phyloP scores from a whole-genome alignment of 1,140 invertebrate genomes.

The Amphibalanus amphitrite region DNA sequence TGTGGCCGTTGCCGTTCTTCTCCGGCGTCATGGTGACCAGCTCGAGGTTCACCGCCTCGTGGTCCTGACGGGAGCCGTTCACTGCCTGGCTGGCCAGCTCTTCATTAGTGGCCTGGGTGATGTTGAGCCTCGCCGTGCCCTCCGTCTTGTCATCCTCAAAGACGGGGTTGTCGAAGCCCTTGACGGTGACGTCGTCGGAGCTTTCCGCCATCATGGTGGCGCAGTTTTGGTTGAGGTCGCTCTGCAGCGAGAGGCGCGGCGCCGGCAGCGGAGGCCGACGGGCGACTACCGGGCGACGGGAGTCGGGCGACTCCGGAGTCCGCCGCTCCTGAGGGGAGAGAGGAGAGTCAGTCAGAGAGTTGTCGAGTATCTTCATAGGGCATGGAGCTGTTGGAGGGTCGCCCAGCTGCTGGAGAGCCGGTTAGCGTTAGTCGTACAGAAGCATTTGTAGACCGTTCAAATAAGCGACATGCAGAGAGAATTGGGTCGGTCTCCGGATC shows the following conservation, averaged over 20 bases:
- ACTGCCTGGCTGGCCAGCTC: neutral
- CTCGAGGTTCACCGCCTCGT: neutral
- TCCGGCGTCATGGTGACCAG: neutral
- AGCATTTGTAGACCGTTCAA: too few relatives aligned
- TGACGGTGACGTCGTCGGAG: neutral
- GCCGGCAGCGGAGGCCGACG: neutral
- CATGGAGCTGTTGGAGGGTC: too few relatives aligned
- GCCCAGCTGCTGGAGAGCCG: too few relatives aligned
- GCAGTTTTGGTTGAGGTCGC: neutral
- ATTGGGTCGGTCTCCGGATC: too few relatives aligned
- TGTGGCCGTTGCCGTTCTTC: constrained; percentile 1
- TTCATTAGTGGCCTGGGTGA: neutral
- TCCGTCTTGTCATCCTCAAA: neutral
- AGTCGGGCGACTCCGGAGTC: neutral
- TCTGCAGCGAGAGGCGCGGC: neutral
- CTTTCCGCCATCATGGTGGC: neutral
- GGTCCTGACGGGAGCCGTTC: neutral
- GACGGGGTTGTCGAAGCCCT: neutral
- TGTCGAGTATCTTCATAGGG: too few relatives aligned
- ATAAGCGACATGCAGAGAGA: too few relatives aligned
- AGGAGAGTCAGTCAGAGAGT: too few relatives aligned
- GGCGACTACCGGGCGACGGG: too few relatives aligned
- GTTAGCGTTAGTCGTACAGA: too few relatives aligned
- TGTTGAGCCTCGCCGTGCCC: neutral
- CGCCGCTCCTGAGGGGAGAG: neutral